A percentile compares a stretch with the other conserved stretches of the same genome.
phyloP scores from a whole-genome alignment of 2,888 invertebrate species.

The Carabus problematicus region DNA sequence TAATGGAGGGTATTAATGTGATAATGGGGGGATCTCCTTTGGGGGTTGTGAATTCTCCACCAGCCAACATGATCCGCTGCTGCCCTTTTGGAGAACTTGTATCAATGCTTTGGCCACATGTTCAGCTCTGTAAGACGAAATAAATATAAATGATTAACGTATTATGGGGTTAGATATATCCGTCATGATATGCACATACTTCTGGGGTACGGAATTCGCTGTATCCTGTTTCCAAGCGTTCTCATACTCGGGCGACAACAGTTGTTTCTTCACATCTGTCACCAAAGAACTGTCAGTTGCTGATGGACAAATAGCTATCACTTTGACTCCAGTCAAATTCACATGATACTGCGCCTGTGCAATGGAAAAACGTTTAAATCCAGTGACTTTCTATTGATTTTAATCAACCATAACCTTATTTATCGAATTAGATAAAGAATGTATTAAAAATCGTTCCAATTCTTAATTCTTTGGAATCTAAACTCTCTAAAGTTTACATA shows the following conservation, averaged over 20 bases:
- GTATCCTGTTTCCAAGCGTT: constrained; percentile 76
- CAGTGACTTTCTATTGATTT: neutral
- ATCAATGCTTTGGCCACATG: constrained; percentile 73
- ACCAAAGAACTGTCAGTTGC: constrained; percentile 72
- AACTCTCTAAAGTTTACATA: too few species aligned
- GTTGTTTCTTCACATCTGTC: constrained; percentile 73
- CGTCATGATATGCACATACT: constrained; percentile 65
- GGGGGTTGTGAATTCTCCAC: constrained; percentile 73
- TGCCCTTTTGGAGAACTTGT: constrained; percentile 70
- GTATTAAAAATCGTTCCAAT: too few species aligned
- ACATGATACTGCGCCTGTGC: constrained; percentile 75
- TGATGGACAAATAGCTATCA: constrained; percentile 74
- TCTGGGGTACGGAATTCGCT: constrained; percentile 68
- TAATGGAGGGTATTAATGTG: constrained; percentile 39
- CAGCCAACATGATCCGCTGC: constrained; percentile 76
- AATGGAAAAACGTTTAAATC: neutral
- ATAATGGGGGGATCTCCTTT: constrained; percentile 61
- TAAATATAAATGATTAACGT: neutral
- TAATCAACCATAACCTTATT: neutral
- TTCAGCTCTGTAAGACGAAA: constrained; percentile 65
- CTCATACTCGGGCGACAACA: constrained; percentile 75
- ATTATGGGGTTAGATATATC: too few species aligned
- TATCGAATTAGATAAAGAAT: too few species aligned
- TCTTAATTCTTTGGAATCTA: too few species aligned
- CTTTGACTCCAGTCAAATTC: constrained; percentile 73